These are phyloP conservation scores for Hormaphis cornu DNA, from an alignment of 1,140 invertebrate species.

Conservation along the genomic window DNA sequence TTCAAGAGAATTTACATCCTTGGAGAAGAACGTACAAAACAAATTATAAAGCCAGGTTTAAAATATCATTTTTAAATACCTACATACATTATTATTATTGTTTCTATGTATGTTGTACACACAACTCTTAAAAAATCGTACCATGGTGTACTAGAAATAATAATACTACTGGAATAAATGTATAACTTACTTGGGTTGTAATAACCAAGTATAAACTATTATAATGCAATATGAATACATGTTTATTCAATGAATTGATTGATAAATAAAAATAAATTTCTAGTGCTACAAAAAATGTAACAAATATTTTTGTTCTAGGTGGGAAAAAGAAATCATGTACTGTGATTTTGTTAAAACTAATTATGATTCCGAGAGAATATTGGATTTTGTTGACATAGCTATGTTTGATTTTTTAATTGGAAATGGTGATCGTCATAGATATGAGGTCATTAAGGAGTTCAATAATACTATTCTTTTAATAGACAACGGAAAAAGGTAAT, in stretches of 20 bases:
- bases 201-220: no score
- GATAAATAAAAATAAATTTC: no score
- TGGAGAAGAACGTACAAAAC: slow-evolving; percentile 81
- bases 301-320: slow-evolving; percentile 45
- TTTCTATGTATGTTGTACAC: slow-evolving; percentile 2
- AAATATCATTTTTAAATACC: neutral
- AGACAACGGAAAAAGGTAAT: slow-evolving; percentile 84
- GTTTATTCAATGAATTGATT: no score
- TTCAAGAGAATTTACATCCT: slow-evolving; percentile 62
- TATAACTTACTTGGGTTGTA: neutral
- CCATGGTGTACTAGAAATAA: no score
- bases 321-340: slow-evolving; percentile 69
- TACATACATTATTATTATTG: neutral
- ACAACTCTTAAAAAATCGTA: no score
- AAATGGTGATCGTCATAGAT: slow-evolving; percentile 90
- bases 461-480: slow-evolving; percentile 59
- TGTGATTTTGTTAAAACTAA: slow-evolving; percentile 56
- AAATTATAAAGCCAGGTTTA: slow-evolving; percentile 54
- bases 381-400: slow-evolving; percentile 77
- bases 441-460: slow-evolving; percentile 56
- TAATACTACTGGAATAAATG: no score
- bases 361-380: slow-evolving; percentile 41
- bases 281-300: neutral
- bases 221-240: no score
- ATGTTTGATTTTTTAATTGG: slow-evolving; percentile 90